Base-by-base conservation (phyloP, 2,797 vertebrate genomes). In the Miichthys miiuy region DNA sequence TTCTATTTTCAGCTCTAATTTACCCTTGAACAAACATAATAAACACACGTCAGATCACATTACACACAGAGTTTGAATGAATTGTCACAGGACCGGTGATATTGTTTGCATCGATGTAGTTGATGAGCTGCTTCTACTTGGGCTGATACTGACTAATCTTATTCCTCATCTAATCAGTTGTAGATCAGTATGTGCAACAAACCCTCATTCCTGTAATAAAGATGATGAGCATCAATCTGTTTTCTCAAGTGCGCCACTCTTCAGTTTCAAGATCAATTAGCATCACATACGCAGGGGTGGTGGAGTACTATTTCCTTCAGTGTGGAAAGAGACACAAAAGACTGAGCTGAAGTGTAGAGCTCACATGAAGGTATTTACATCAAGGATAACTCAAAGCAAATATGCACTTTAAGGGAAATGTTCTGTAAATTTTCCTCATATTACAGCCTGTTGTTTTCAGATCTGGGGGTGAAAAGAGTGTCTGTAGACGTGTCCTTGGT, bases 261-360 rank as follows among this genome's bases (percentile, higher is more conserved):
- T 84, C 80, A 80, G 42, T 80, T 74, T 85, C 80, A 66, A 82
- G 70, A 88, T 85, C 80, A 86, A 87, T 91, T 86, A 84, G 82
- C 34, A 17, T 80, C 72, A 75, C 72, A 70, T 38, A 56, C 30
- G 58, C 57, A 55, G 63, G 12, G 23, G 18, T 2, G 9, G 21
- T 41, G 61, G 60, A 58, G 55, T 23, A 42, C 34, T 55, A 3
- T 77, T 77, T 67, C 65, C 62, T 54, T 80, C 30, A 4, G 11
- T 42, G 70, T 61, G 60, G 16, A 62, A 61, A 23, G 57, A 61
- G 58, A 69, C 68, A 56, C 38, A 67, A n/a, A 38, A 63, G 38
- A 50, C 56, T 34, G 42, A 57, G 62, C 66, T 67, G 27, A 54
- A 62, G 63, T 67, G 63, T 4, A 18, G 48, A 42, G 57, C 65